Conservation (phyloP, 2,888 invertebrate genomes). For the Seira musarum region DNA sequence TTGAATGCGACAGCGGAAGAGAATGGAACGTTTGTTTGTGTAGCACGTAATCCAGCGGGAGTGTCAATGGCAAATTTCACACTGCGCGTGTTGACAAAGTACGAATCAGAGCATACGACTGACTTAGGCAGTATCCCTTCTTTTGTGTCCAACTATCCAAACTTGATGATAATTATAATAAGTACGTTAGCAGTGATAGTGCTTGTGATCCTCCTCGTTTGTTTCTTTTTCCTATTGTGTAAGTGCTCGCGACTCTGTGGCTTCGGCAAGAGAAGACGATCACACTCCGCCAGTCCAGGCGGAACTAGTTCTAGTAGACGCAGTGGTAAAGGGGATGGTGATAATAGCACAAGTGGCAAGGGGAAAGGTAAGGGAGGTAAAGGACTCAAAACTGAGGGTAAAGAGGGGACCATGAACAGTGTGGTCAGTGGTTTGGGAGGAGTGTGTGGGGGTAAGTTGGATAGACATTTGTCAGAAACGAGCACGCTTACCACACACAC, state of each 20-base stretch:
- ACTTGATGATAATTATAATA: conserved; percentile 66
- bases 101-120: conserved; percentile 62
- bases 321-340: conserved; percentile 50
- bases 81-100: conserved; percentile 73
- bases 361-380: conserved; percentile 42
- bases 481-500: conserved; percentile 69
- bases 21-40: conserved; percentile 89
- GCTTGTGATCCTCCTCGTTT: conserved; percentile 77
- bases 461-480: conserved; percentile 67
- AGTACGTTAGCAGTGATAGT: conserved; percentile 69
- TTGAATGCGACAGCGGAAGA: conserved; percentile 84
- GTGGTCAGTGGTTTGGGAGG: conserved; percentile 59
- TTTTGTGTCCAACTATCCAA: conserved; percentile 67
- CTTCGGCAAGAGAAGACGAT: conserved; percentile 43
- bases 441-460: conserved; percentile 65
- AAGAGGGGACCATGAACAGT: conserved; percentile 58
- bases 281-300: conserved; percentile 43
- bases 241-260: conserved; percentile 68
- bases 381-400: conserved; percentile 44
- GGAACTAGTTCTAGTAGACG: conserved; percentile 43
- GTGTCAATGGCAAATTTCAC: conserved; percentile 86
- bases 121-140: conserved; percentile 62
- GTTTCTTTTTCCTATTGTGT: conserved; percentile 78
- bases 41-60: conserved; percentile 90
- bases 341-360: conserved; percentile 47